Evolutionary conservation across 2,888 invertebrate genomes (phyloP).

Genomic region (Acrobasis repandana): DNA sequence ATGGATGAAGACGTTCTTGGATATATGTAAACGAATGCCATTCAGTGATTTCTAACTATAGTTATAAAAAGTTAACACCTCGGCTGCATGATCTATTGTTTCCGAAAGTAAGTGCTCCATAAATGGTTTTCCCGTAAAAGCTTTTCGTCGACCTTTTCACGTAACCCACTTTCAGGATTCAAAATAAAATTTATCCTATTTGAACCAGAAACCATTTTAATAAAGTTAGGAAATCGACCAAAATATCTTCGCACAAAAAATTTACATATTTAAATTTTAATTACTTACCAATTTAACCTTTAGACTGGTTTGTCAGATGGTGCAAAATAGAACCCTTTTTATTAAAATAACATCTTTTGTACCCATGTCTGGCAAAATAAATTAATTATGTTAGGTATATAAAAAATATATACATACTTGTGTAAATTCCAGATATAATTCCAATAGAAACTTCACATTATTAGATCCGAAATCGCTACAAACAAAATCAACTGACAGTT

Average conservation of each 20-base stretch:
- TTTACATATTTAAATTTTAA: background rate
- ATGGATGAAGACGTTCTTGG: too few relatives aligned
- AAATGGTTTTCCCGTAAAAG: background rate
- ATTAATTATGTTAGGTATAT: background rate
- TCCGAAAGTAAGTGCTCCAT: background rate
- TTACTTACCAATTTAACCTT: too few relatives aligned
- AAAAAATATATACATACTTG: conserved; percentile 1
- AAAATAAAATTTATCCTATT: too few relatives aligned
- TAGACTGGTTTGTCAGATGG: too few relatives aligned
- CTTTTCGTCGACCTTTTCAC: background rate
- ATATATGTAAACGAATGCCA: too few relatives aligned
- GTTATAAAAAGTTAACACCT: background rate
- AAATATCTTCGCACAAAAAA: background rate
- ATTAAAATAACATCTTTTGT: too few relatives aligned
- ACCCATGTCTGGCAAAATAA: too few relatives aligned
- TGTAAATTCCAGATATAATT: background rate
- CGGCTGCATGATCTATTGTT: background rate
- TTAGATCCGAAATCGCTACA: conserved; percentile 25
- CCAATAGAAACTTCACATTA: conserved; percentile 15
- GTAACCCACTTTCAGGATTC: background rate
- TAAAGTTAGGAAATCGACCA: too few relatives aligned
- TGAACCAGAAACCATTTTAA: too few relatives aligned
- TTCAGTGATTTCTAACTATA: too few relatives aligned
- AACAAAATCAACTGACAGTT: conserved; percentile 29
- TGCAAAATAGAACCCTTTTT: too few relatives aligned